These are phyloP conservation scores for Seladonia tumulorum DNA, from an alignment of 2,888 invertebrate species.

Conservation along the genomic window DNA sequence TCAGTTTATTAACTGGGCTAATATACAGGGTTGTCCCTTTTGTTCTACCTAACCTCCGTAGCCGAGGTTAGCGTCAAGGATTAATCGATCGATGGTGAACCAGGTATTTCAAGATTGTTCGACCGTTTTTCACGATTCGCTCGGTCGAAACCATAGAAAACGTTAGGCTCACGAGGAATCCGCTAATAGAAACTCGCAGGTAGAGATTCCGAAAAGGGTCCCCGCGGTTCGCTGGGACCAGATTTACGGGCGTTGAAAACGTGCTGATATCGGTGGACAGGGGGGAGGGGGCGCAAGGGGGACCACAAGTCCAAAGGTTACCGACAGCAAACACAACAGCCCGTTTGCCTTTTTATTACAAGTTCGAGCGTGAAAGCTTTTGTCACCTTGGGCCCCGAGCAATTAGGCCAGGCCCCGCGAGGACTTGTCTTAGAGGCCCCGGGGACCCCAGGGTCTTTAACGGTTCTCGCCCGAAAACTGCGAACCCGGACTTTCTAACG, in stretches of 20 bases:
- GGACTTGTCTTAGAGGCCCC: constrained; percentile 14
- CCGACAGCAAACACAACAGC: constrained; percentile 42
- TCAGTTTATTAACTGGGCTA: neutral
- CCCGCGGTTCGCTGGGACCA: constrained; percentile 25
- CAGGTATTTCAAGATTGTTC: neutral
- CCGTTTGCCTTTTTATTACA: constrained; percentile 32
- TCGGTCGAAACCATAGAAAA: neutral
- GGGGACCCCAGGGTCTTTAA: constrained; percentile 30
- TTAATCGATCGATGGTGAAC: neutral
- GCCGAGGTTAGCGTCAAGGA: neutral
- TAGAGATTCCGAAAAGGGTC: constrained; percentile 45
- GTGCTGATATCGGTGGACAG: neutral
- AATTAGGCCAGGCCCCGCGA: constrained; percentile 27
- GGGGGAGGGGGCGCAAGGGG: neutral
- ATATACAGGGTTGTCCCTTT: no score
- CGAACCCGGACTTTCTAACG: constrained; percentile 40
- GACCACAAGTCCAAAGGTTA: constrained; percentile 39
- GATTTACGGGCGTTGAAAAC: constrained; percentile 53
- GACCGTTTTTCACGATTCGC: neutral
- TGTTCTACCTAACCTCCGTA: neutral
- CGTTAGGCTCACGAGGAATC: constrained; percentile 24
- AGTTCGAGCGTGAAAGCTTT: constrained; percentile 48
- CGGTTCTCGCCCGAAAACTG: constrained; percentile 16
- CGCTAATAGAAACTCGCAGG: constrained; percentile 55
- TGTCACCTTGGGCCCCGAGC: constrained; percentile 43